Evolutionary conservation across 2,797 vertebrate species (phyloP), one percentile per base, ranked within the genome.

Genomic region (Lutra lutra): DNA sequence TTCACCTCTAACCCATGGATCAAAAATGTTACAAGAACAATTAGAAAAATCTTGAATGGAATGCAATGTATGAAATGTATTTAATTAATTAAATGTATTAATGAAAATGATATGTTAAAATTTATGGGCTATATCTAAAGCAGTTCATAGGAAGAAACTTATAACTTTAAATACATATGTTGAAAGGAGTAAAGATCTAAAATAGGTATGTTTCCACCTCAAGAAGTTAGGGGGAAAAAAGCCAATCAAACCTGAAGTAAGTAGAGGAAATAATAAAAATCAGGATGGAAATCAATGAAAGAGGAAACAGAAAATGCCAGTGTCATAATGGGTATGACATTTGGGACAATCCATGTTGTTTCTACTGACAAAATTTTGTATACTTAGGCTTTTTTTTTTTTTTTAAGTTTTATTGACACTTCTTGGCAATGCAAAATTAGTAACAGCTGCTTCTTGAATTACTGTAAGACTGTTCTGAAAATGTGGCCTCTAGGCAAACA

Each of bases 41-140:
- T 83, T 77, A 78, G 60, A 46, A 91, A 94, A 88, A 75, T 82
- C 48, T 87, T 91, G 38, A 80, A 88, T 43, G 43, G 32, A 78
- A 79, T 79, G 20, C 68, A 86, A 83, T 58, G 56, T 23, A 23
- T 58, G 56, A 23, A 58, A 23, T 58, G 21, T 23, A 23, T 58
- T 58, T 58, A 10, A 60, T 62, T 56, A 56, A 56, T 56, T 56
- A 58, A 23, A 58, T 58, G 56, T 58, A 23, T 58, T 10, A 58
- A 51, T 62, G 51, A 84, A 88, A 83, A 87, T 56, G 40, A 15
- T 8, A 25, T 25, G 29, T 25, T 87, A 91, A 91, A 68, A 87
- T 29, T 48, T 86, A 75, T 43, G 83, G 29, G 25, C 29, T 96
- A 83, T 54, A 79, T 8, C 48, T n/a, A 86, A 79, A 66, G 40